phyloP scores from a whole-genome alignment of 2,797 vertebrate species.

The Limnodromus scolopaceus region DNA sequence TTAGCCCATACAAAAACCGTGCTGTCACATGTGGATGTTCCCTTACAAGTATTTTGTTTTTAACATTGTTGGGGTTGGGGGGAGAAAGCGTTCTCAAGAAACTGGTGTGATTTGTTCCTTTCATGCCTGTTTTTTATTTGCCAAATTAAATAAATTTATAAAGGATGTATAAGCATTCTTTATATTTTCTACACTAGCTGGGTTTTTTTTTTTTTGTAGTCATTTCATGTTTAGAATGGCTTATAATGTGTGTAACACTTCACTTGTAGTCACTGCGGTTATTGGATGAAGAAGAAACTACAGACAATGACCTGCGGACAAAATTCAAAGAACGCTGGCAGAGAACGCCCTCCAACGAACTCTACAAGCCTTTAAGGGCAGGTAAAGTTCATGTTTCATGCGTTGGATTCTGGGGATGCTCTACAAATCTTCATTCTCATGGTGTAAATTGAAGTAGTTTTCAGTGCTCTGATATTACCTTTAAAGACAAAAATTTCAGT shows the following conservation, averaged over 20 bases:
- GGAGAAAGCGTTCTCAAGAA: background rate
- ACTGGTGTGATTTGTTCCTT: background rate
- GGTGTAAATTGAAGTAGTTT: background rate
- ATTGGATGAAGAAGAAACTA: conserved; percentile 91
- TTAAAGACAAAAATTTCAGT: background rate
- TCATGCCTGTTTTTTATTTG: background rate
- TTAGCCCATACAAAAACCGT: background rate
- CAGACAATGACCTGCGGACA: conserved; percentile 91
- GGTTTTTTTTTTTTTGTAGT: background rate
- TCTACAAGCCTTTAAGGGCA: conserved; percentile 92
- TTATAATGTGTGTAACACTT: background rate
- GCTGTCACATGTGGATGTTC: background rate
- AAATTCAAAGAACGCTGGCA: conserved; percentile 98
- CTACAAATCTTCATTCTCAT: background rate
- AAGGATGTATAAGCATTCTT: background rate
- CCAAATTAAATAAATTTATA: background rate
- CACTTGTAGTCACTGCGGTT: conserved; percentile 88
- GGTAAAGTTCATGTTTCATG: conserved; percentile 73
- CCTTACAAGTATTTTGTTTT: background rate
- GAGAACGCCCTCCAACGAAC: conserved; percentile 93
- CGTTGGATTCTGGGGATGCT: background rate
- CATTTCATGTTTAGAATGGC: background rate
- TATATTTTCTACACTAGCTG: background rate
- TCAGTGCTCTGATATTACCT: background rate
- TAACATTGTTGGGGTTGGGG: no score